Conservation (phyloP, 2,113 vertebrate species). For the Chloroceryle aenea region DNA sequence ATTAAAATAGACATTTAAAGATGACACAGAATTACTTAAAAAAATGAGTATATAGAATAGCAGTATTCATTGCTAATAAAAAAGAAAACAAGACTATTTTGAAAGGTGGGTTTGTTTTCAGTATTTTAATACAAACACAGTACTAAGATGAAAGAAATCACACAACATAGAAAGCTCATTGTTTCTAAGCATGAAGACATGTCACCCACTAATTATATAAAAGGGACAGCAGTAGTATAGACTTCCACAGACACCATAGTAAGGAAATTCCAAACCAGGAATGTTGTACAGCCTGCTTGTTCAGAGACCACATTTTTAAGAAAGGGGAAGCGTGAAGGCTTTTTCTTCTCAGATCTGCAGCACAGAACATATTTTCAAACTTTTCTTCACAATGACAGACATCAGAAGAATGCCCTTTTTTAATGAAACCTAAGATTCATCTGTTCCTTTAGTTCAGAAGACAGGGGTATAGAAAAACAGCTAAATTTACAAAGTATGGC, state of each 20-base stretch:
- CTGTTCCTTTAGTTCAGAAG: neutral
- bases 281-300: neutral
- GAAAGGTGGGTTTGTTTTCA: neutral
- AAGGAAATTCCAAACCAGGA: neutral
- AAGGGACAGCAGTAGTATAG: neutral
- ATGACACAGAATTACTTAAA: neutral
- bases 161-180: neutral
- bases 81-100: neutral
- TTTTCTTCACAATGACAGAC: neutral
- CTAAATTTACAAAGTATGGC: neutral
- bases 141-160: neutral
- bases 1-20: neutral
- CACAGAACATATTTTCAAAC: neutral
- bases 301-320: neutral
- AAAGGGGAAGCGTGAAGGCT: fast-evolving
- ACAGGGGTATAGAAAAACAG: neutral
- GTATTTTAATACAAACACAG: neutral
- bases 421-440: neutral
- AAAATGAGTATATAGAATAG: neutral
- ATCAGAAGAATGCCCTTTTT: neutral
- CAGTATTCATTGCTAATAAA: neutral
- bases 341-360: neutral
- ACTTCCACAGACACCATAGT: neutral
- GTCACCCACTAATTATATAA: neutral
- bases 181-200: neutral